phyloP scores from a whole-genome alignment of 2,888 invertebrate genomes.

The Neoitamus cyanurus region DNA sequence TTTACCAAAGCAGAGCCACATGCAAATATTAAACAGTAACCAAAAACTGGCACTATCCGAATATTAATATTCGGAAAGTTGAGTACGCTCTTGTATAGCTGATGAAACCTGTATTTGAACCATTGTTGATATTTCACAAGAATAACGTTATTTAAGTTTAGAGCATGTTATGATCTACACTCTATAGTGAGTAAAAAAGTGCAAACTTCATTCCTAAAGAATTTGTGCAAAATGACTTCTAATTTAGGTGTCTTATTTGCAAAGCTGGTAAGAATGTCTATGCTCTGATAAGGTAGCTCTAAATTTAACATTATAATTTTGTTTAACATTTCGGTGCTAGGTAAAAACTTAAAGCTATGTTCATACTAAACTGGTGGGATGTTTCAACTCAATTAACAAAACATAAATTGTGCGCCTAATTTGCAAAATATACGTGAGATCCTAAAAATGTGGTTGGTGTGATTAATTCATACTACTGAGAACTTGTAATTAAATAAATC shows the following conservation, averaged over 20 bases:
- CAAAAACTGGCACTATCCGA: not conserved
- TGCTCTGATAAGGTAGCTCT: not conserved
- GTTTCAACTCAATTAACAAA: not conserved
- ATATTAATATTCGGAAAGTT: too few relatives aligned
- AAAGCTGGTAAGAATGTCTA: not conserved
- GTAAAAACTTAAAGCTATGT: not conserved
- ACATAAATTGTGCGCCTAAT: not conserved
- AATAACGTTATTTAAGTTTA: too few relatives aligned
- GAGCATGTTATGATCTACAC: not conserved
- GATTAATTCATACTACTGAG: not conserved
- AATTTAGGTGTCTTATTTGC: not conserved
- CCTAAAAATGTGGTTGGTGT: not conserved
- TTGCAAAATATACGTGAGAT: not conserved
- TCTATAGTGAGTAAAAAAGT: not conserved
- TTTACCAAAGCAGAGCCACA: too few relatives aligned
- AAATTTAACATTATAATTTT: not conserved
- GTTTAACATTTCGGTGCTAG: not conserved
- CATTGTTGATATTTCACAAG: too few relatives aligned
- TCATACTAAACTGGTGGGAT: not conserved
- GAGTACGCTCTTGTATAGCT: too few relatives aligned
- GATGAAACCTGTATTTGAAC: not conserved
- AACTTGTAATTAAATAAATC: not conserved
- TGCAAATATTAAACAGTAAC: too few relatives aligned
- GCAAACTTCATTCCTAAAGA: not conserved
- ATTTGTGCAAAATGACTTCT: not conserved